Conservation (phyloP, 1,140 invertebrate genomes). For the Drosophila lini region DNA sequence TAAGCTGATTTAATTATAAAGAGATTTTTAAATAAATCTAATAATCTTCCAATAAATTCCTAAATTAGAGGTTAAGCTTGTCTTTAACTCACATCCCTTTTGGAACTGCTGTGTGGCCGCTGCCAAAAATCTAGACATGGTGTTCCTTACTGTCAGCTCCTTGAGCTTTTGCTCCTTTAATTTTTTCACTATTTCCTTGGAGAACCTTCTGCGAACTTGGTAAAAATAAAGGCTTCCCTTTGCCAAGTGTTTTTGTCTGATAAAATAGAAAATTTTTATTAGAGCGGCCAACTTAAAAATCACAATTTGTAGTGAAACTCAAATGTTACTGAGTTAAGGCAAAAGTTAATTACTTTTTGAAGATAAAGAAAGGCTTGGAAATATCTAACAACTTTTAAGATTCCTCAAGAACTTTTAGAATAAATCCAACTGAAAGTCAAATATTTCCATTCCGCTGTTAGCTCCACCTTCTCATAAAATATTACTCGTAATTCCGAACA, state of each 20-base stretch:
- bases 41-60: neutral
- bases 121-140: constrained; percentile 62
- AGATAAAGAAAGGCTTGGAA: neutral
- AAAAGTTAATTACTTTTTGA: neutral
- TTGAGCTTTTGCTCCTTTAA: neutral
- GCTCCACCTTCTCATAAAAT: neutral
- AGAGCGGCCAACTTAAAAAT: constrained; percentile 18
- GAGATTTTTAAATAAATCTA: neutral
- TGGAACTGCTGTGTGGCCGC: constrained; percentile 37
- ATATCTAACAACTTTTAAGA: no score
- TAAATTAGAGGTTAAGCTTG: neutral
- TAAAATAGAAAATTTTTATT: constrained; percentile 37
- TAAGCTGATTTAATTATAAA: neutral
- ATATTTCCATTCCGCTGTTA: neutral
- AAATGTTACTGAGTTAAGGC: constrained; percentile 9
- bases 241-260: constrained; percentile 28
- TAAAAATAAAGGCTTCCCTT: neutral
- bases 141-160: neutral
- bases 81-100: constrained; percentile 49
- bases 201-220: neutral
- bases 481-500: neutral
- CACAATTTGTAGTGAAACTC: constrained; percentile 13
- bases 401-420: no score
- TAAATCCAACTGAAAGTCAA: no score
- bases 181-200: neutral